Evolutionary conservation across 2,113 vertebrate genomes (phyloP), one percentile per base, ranked within the genome.

Genomic region (Patagioenas fasciata): DNA sequence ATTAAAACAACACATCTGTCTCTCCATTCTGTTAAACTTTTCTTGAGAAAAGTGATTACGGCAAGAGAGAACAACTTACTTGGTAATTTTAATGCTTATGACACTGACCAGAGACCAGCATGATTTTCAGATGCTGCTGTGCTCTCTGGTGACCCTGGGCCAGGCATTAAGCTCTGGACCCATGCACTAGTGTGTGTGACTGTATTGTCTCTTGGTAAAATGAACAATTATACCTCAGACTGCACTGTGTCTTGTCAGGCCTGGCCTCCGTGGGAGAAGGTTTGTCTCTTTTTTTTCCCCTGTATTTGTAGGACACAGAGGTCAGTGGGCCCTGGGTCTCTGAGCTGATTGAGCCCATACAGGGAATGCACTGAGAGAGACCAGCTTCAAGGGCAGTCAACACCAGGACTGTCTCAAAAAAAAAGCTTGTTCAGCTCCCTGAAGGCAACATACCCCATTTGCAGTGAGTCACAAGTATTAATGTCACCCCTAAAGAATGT

Each of bases 1-100:
- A 83, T 14, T 60, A 90, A 95, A 92, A 83, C 78, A 94, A 66
- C 62, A 74, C 2, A 6, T 81, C 77, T 84, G 50, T 28, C 44
- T 84, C 53, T 78, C 48, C 42, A 11, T 88, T 89, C 62, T 86
- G 47, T 61, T 78, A 74, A 50, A 71, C 6, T 3, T 58, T 67
- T 82, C 67, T 64, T 70, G 24, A 70, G 42, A 85, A 91, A 88
- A 90, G 42, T 3, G 3, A 28, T 64, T 13, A 17, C 32, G 64
- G 58, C 38, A 60, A 80, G 36, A 80, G 19, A 74, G 77, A 72
- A 15, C 26, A 57, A 91, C 42, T 84, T 81, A 31, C 24, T 10
- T 40, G 32, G 31, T 57, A 80, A 11, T 81, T 70, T 67, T 82
- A 67, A 58, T 56, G 73, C 65, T 84, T 60, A 6, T 44, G 34